A percentile compares a stretch with the other conserved stretches of the same genome.
Conservation (phyloP, 2,888 invertebrate genomes). For the Parnassius mnemosyne region DNA sequence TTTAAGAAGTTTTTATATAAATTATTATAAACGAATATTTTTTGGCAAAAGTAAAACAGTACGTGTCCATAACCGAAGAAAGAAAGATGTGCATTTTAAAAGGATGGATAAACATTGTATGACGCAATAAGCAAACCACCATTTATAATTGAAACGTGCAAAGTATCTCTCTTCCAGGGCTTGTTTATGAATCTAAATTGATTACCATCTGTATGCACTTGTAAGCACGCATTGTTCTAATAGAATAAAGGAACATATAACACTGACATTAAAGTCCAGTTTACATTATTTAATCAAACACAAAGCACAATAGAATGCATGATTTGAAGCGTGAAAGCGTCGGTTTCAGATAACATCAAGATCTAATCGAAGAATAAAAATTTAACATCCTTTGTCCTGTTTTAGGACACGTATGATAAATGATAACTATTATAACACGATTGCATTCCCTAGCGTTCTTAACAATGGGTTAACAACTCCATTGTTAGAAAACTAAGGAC, state of each 20-base stretch:
- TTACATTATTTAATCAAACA: conserved; percentile 4
- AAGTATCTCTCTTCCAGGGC: too few relatives aligned
- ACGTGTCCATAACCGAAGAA: too few relatives aligned
- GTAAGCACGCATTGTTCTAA: not conserved
- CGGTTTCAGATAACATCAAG: not conserved
- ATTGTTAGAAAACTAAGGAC: too few relatives aligned
- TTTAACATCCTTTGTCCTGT: conserved; percentile 11
- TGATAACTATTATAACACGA: not conserved
- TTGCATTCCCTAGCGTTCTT: not conserved
- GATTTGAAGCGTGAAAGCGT: not conserved
- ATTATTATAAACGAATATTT: too few relatives aligned
- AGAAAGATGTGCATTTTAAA: too few relatives aligned
- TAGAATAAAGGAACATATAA: not conserved
- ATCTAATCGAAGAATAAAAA: not conserved
- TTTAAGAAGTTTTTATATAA: too few relatives aligned
- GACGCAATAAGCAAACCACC: too few relatives aligned
- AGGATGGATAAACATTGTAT: too few relatives aligned
- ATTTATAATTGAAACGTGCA: too few relatives aligned
- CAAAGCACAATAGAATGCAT: conserved; percentile 13
- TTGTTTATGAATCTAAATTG: too few relatives aligned
- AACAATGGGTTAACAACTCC: not conserved
- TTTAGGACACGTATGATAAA: not conserved
- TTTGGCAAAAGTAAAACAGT: too few relatives aligned
- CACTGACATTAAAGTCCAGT: not conserved
- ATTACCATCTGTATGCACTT: too few relatives aligned